These are phyloP conservation scores for Cathartes aura DNA, from an alignment of 2,113 vertebrate genomes.

Conservation along the genomic window DNA sequence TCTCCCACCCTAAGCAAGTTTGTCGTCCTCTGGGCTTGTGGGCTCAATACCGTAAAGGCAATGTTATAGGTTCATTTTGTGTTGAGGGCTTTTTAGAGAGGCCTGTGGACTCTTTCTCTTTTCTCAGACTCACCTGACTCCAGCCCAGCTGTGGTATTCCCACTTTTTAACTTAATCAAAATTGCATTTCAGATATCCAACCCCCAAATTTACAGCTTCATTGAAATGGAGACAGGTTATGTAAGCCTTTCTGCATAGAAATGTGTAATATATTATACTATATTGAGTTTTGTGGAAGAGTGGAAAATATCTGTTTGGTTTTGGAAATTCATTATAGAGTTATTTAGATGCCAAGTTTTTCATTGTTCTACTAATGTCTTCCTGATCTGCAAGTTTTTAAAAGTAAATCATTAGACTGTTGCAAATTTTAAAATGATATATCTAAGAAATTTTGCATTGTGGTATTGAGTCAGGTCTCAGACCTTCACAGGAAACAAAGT, in stretches of 20 bases:
- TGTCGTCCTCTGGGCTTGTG: background rate
- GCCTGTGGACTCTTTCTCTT: background rate
- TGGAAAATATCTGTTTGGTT: constrained; percentile 36
- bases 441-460: background rate
- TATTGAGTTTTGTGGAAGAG: constrained; percentile 17
- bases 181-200: background rate
- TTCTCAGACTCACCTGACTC: background rate
- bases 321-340: constrained; percentile 8
- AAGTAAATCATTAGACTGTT: background rate
- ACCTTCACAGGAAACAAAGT: background rate
- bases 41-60: background rate
- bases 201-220: background rate
- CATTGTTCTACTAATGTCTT: constrained; percentile 24
- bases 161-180: background rate
- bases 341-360: constrained; percentile 28
- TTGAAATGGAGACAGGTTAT: background rate
- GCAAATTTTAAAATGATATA: background rate
- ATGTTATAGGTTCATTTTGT: background rate
- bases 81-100: background rate
- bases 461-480: background rate
- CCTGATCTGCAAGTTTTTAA: constrained; percentile 8
- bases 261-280: background rate
- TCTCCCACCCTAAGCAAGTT: background rate
- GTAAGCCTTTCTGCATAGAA: background rate
- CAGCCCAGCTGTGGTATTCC: background rate